These are phyloP conservation scores for Orcinus orca DNA, from an alignment of 2,113 vertebrate species.

Conservation along the genomic window DNA sequence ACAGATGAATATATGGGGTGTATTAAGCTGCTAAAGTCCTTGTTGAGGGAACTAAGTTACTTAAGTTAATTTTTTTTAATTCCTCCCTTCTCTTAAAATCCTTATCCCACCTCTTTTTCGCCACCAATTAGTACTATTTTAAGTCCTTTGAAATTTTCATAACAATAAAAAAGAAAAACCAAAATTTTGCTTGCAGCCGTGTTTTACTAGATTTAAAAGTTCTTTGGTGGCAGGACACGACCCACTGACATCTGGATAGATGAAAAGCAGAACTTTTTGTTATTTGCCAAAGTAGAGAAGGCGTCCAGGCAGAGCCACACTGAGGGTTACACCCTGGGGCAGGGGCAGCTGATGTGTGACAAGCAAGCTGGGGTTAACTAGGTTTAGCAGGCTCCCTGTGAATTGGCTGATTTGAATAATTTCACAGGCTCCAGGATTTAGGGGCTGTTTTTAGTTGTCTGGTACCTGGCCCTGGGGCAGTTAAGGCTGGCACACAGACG, in stretches of 20 bases:
- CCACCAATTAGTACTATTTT: slow-evolving; percentile 10
- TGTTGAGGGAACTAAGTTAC: neutral
- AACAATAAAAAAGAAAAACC: neutral
- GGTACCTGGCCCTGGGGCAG: neutral
- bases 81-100: neutral
- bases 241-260: neutral
- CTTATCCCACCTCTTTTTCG: neutral
- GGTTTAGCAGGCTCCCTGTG: neutral
- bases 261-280: neutral
- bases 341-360: neutral
- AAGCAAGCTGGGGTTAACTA: neutral
- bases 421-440: neutral
- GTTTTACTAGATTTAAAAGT: neutral
- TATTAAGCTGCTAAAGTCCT: neutral
- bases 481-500: neutral
- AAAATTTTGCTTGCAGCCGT: neutral
- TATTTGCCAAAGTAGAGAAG: neutral
- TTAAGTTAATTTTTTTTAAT: neutral
- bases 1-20: neutral
- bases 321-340: neutral
- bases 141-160: slow-evolving; percentile 7
- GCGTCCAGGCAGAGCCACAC: neutral
- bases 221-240: neutral
- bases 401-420: neutral
- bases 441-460: neutral